Evolutionary conservation across 2,113 vertebrate species (phyloP).

Genomic region (Nestor notabilis): DNA sequence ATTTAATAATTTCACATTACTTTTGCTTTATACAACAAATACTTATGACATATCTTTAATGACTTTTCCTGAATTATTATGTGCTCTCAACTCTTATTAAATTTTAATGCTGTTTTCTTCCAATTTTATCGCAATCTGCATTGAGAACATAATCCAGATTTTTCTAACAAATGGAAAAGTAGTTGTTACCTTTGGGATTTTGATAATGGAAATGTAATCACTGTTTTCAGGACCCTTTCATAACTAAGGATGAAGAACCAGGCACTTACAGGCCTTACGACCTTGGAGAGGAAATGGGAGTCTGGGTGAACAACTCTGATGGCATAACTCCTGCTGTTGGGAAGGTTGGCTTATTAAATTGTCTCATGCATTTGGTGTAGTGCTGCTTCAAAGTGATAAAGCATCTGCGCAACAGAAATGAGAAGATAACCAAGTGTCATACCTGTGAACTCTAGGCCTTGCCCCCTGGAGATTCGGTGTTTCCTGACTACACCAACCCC

Average conservation of each 20-base stretch:
- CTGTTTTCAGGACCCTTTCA: constrained; percentile 61
- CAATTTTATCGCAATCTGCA: background rate
- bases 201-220: background rate
- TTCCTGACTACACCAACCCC: constrained; percentile 84
- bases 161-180: background rate
- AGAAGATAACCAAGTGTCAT: background rate
- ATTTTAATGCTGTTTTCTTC: background rate
- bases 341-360: constrained; percentile 68
- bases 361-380: background rate
- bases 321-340: constrained; percentile 80
- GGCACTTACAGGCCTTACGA: constrained; percentile 79
- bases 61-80: background rate
- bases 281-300: constrained; percentile 74
- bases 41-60: background rate
- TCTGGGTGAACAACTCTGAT: constrained; percentile 84
- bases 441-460: constrained; percentile 74
- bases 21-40: background rate
- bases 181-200: background rate
- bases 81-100: background rate
- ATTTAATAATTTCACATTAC: background rate
- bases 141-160: background rate
- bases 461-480: constrained; percentile 80
- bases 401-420: background rate
- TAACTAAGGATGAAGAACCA: constrained; percentile 54
- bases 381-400: background rate